Evolutionary conservation across 2,113 vertebrate genomes (phyloP).

Genomic region (Gymnogyps californianus): DNA sequence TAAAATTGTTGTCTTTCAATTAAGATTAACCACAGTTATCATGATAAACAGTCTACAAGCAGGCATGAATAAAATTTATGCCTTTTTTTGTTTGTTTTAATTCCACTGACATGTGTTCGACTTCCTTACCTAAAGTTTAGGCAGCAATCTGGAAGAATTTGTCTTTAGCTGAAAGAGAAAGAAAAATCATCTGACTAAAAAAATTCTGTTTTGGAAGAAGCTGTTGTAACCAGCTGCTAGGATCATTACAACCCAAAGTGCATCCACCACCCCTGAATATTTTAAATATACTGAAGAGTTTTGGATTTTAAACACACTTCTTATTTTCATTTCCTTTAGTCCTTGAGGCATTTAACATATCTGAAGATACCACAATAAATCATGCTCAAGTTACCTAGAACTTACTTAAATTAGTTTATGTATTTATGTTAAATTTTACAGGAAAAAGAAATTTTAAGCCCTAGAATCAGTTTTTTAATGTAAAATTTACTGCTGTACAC

Average conservation of each 20-base stretch:
- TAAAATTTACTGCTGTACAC: background rate
- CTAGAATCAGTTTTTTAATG: background rate
- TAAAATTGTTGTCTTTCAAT: background rate
- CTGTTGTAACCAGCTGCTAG: background rate
- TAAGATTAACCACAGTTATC: background rate
- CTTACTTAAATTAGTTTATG: background rate
- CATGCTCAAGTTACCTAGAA: background rate
- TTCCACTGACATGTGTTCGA: background rate
- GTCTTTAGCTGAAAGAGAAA: background rate
- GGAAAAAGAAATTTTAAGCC: background rate
- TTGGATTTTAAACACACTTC: background rate
- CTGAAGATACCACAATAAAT: background rate
- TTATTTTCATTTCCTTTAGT: background rate
- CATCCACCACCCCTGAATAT: background rate
- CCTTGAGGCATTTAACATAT: background rate
- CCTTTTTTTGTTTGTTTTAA: background rate
- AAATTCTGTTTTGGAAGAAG: background rate
- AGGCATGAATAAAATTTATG: background rate
- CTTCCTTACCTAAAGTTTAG: background rate
- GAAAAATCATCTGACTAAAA: background rate
- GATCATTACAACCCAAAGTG: background rate
- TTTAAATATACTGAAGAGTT: background rate
- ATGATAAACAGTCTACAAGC: background rate
- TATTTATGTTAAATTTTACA: background rate
- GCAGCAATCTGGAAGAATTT: background rate